phyloP scores from a whole-genome alignment of 1,140 invertebrate genomes.

The Hetaerina americana region DNA sequence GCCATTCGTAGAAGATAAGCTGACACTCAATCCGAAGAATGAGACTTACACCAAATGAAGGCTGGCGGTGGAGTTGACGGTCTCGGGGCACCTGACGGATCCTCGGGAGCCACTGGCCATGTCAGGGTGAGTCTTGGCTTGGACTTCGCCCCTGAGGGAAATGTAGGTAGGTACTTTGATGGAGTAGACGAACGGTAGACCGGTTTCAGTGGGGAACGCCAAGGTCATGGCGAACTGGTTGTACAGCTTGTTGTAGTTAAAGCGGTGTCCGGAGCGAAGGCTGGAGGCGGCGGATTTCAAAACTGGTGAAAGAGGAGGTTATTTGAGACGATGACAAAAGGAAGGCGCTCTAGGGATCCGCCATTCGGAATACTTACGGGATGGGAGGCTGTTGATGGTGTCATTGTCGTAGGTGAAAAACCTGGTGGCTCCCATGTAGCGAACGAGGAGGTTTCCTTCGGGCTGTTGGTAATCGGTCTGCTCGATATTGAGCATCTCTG shows the following conservation, averaged over 20 bases:
- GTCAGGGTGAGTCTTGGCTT: constrained; percentile 27
- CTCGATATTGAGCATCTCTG: constrained; percentile 40
- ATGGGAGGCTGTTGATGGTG: constrained; percentile 32
- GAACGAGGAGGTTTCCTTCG: constrained; percentile 37
- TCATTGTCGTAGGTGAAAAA: constrained; percentile 41
- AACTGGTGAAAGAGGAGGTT: constrained; percentile 18
- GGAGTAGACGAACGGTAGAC: constrained; percentile 48
- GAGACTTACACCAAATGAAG: constrained; percentile 26
- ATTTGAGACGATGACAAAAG: not conserved
- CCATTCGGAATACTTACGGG: constrained; percentile 22
- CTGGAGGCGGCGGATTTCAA: constrained; percentile 23
- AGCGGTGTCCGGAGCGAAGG: constrained; percentile 30
- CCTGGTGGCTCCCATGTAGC: constrained; percentile 27
- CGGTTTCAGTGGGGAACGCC: constrained; percentile 48
- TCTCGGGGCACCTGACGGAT: constrained; percentile 24
- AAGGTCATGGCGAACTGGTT: constrained; percentile 37
- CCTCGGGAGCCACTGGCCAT: constrained; percentile 7
- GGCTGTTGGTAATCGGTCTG: constrained; percentile 34
- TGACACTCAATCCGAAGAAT: too few species aligned
- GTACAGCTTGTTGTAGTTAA: constrained; percentile 39
- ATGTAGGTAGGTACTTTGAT: constrained; percentile 37
- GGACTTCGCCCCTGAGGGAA: constrained; percentile 30
- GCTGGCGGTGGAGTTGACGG: constrained; percentile 28
- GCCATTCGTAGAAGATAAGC: too few species aligned
- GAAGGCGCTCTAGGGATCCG: not conserved